phyloP scores from a whole-genome alignment of 2,113 vertebrate species.

The Pseudois nayaur region DNA sequence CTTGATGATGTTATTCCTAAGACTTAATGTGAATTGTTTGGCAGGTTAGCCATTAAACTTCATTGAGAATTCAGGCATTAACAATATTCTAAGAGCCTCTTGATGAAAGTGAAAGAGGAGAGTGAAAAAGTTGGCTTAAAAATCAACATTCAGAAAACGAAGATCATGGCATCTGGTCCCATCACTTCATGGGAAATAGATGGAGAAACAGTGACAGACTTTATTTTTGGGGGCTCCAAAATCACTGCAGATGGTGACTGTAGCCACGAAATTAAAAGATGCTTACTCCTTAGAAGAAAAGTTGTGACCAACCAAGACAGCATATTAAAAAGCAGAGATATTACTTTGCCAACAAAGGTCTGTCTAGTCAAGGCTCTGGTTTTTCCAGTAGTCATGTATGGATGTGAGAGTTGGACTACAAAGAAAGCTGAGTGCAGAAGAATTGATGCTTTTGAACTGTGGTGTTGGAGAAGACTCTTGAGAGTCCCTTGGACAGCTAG shows the following conservation, averaged over 20 bases:
- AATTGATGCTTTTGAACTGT: neutral
- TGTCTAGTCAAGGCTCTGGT: neutral
- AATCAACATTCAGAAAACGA: neutral
- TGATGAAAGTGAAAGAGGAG: neutral
- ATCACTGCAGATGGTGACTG: neutral
- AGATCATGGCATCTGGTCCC: neutral
- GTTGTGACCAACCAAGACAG: neutral
- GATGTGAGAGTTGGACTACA: neutral
- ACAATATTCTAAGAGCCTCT: neutral
- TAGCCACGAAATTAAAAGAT: neutral
- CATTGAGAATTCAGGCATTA: neutral
- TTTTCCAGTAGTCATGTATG: neutral
- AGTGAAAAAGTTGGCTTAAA: neutral
- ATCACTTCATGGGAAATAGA: neutral
- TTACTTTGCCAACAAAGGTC: neutral
- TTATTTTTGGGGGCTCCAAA: rapidly evolving
- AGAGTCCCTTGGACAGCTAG: neutral
- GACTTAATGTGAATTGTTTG: neutral
- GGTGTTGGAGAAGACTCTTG: neutral
- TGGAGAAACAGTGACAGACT: neutral
- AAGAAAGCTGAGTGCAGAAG: neutral
- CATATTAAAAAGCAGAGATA: neutral
- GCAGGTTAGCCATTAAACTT: neutral
- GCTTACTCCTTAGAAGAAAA: neutral
- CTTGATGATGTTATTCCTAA: neutral